Conservation (phyloP, 2,113 vertebrate genomes). For the Chaenogobius annularis region DNA sequence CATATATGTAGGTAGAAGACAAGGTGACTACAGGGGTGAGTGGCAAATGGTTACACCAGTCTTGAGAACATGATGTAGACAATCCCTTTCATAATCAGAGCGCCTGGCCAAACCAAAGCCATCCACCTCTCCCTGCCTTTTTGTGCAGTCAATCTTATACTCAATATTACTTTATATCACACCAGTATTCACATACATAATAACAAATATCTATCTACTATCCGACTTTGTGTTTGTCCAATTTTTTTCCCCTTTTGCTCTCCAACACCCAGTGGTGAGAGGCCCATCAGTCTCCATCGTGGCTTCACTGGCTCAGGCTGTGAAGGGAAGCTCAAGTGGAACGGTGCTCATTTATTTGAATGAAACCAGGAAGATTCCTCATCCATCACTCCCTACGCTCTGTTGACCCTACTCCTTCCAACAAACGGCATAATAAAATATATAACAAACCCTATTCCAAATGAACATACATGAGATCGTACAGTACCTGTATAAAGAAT, state of each 20-base stretch:
- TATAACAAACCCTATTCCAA: conserved; percentile 31
- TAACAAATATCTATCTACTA: background rate
- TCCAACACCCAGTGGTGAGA: conserved; percentile 47
- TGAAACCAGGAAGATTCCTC: conserved; percentile 67
- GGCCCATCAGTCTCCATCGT: conserved; percentile 68
- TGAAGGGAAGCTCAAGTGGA: conserved; percentile 73
- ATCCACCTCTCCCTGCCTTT: conserved; percentile 47
- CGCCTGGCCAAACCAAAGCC: background rate
- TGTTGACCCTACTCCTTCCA: conserved; percentile 40
- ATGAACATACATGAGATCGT: conserved; percentile 12
- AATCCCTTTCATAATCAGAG: too few species aligned
- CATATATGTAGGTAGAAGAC: background rate
- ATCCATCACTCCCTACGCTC: conserved; percentile 71
- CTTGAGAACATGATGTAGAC: conserved; percentile 28
- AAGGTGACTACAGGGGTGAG: background rate
- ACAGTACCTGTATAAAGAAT: background rate
- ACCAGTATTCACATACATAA: conserved; percentile 12
- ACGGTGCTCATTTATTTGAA: conserved; percentile 75
- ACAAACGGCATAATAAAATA: conserved; percentile 19
- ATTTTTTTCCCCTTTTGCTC: conserved; percentile 24
- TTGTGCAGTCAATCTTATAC: conserved; percentile 20
- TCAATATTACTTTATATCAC: background rate
- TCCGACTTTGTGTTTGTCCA: conserved; percentile 3
- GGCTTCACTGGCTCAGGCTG: conserved; percentile 42
- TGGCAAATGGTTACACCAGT: conserved; percentile 11